Evolutionary conservation across 2,797 vertebrate species (phyloP).

Genomic region (Acrossocheilus fasciatus): DNA sequence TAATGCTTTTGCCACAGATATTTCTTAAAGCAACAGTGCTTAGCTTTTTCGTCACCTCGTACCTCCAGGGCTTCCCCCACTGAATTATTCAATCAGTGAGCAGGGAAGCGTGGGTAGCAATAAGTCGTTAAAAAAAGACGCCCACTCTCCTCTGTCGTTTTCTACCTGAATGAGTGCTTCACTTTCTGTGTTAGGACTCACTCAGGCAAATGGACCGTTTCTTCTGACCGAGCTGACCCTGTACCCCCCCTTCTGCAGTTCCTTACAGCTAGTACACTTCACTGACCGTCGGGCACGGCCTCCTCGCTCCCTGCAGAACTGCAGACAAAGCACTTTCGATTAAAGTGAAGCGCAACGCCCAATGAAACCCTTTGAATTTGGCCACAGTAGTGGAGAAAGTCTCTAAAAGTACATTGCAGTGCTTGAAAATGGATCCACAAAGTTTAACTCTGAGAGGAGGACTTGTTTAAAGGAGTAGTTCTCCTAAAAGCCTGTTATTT

Average conservation of each 20-base stretch:
- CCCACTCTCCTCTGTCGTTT: slow-evolving; percentile 35
- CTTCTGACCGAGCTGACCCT: slow-evolving; percentile 47
- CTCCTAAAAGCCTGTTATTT: not conserved
- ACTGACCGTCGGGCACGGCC: slow-evolving; percentile 34
- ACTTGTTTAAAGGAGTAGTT: not conserved
- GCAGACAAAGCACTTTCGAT: slow-evolving; percentile 42
- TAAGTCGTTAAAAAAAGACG: slow-evolving; percentile 39
- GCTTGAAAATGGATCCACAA: slow-evolving; percentile 9
- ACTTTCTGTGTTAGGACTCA: slow-evolving; percentile 47
- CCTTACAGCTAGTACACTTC: slow-evolving; percentile 49
- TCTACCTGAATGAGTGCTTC: slow-evolving; percentile 55
- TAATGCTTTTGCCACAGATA: slow-evolving; percentile 3
- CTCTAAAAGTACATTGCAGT: slow-evolving; percentile 9
- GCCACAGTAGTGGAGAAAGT: slow-evolving; percentile 9
- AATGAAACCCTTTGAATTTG: slow-evolving; percentile 15
- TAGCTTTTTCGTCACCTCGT: not conserved
- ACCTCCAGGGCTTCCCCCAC: not conserved
- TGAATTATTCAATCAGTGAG: slow-evolving; percentile 49
- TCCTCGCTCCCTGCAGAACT: slow-evolving; percentile 12
- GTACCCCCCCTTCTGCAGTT: slow-evolving; percentile 11
- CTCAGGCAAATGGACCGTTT: slow-evolving; percentile 38
- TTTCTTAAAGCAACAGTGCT: slow-evolving; percentile 37
- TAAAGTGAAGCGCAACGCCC: slow-evolving; percentile 15
- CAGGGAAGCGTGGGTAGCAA: slow-evolving; percentile 34
- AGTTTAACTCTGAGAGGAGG: not conserved